Evolutionary conservation across 2,888 invertebrate genomes (phyloP).

Genomic region (Drosophila infuscata): DNA sequence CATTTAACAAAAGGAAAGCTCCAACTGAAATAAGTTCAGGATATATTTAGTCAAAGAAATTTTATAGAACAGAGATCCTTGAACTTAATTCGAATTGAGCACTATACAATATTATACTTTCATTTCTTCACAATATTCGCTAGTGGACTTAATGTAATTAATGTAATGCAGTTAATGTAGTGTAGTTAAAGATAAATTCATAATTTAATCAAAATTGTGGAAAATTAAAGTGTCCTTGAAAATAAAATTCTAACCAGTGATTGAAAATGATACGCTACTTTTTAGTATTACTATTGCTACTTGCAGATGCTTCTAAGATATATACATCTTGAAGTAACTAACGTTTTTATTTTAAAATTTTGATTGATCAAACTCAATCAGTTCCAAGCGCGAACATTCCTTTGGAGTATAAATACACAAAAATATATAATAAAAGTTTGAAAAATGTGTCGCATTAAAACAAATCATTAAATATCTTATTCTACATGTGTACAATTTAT

Average conservation of each 20-base stretch:
- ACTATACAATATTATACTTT: neutral
- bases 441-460: neutral
- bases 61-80: neutral
- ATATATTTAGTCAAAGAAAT: neutral
- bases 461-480: constrained; percentile 1
- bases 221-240: no score
- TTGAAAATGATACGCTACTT: neutral
- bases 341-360: neutral
- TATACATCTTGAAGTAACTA: neutral
- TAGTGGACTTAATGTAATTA: neutral
- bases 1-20: neutral
- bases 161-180: neutral
- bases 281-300: no score
- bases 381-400: neutral
- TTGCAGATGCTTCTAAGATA: neutral
- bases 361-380: neutral
- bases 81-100: neutral
- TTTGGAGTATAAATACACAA: neutral
- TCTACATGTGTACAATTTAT: neutral
- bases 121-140: neutral
- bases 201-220: neutral
- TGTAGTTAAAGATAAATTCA: neutral
- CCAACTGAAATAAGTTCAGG: neutral
- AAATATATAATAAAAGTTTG: neutral
- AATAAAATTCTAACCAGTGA: neutral